phyloP scores from a whole-genome alignment of 1,140 invertebrate species.

The Drosophila varians region DNA sequence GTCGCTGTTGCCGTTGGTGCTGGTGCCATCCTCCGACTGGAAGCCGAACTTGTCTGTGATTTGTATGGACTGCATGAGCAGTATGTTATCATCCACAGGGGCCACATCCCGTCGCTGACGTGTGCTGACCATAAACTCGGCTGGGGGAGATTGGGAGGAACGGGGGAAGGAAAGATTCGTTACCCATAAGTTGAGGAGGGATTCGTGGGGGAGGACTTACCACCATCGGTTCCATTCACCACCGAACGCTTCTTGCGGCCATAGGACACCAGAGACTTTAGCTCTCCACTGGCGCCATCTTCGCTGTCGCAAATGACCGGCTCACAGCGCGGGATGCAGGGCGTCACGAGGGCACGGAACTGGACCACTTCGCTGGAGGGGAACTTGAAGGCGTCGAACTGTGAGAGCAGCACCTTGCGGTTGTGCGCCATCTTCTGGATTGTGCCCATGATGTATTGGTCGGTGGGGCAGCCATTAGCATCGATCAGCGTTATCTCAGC shows the following conservation, averaged over 20 bases:
- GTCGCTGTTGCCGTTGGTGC: constrained; percentile 40
- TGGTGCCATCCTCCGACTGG: constrained; percentile 84
- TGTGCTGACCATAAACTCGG: constrained; percentile 75
- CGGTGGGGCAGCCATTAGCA: constrained; percentile 94
- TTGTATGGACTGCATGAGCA: constrained; percentile 95
- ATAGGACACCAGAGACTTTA: constrained; percentile 90
- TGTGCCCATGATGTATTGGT: constrained; percentile 96
- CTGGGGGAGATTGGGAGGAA: constrained; percentile 44
- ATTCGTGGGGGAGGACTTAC: constrained; percentile 40
- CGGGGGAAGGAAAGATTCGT: constrained; percentile 20
- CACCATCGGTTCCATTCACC: constrained; percentile 69
- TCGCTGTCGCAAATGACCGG: constrained; percentile 93
- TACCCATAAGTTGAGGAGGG: constrained; percentile 21
- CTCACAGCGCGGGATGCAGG: constrained; percentile 95
- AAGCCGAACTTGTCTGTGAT: constrained; percentile 96
- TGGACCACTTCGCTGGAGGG: constrained; percentile 96
- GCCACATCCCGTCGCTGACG: constrained; percentile 69
- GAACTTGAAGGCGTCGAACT: constrained; percentile 98
- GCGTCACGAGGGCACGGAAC: constrained; percentile 96
- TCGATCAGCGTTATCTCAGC: constrained; percentile 96
- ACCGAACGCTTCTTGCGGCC: constrained; percentile 86
- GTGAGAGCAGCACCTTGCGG: constrained; percentile 91
- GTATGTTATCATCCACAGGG: constrained; percentile 89
- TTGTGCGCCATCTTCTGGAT: constrained; percentile 91
- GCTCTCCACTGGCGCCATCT: constrained; percentile 90